Evolutionary conservation across 2,888 invertebrate species (phyloP), one percentile per base, ranked within the genome.

Genomic region (Hanleya hanleyi): DNA sequence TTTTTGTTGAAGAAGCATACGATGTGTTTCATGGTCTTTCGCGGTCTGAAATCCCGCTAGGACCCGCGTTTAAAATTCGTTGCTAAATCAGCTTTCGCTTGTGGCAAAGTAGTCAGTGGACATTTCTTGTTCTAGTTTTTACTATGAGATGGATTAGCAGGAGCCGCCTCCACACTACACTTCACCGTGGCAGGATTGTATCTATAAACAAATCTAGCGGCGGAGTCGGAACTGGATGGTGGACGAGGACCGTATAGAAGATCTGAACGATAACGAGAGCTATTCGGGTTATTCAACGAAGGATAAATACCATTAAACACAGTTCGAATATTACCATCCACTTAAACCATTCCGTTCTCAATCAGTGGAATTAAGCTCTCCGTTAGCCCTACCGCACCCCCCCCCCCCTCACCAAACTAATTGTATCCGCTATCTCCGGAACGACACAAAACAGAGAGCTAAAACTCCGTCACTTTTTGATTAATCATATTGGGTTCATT

Each of bases 111-210:
- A 29, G 18, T 22, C 2, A 32, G 32, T 2, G 57, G 1, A 57
- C 57, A 57, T 4, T 57, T n/a, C n/a, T n/a, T 18, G 26, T 32
- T 29, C 57, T 57, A 29, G 22, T 22, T 4, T 57, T 57, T 57
- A 57, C 29, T 57, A 4, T 22, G 57, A 26, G 29, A 57, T 57
- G 22, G 22, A 15, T 57, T 57, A 4, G 29, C 57, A 57, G 57
- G 57, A 22, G 36, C 64, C 36, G 35, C 38, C 29, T 64, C 64
- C 15, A 64, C 64, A n/a, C 37, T 64, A 4, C 64, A 35, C 22
- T 37, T 37, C 18, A 35, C 64, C 1, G 64, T 37, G 9, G 64
- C 35, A 12, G 64, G 64, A 37, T 64, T 64, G n/a, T 64, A 64
- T 7, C 64, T 35, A 64, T 64, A 64, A 35, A 64, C 35, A 35